These are phyloP conservation scores for Oceanodroma tethys DNA, from an alignment of 2,113 vertebrate genomes.

Conservation along the genomic window DNA sequence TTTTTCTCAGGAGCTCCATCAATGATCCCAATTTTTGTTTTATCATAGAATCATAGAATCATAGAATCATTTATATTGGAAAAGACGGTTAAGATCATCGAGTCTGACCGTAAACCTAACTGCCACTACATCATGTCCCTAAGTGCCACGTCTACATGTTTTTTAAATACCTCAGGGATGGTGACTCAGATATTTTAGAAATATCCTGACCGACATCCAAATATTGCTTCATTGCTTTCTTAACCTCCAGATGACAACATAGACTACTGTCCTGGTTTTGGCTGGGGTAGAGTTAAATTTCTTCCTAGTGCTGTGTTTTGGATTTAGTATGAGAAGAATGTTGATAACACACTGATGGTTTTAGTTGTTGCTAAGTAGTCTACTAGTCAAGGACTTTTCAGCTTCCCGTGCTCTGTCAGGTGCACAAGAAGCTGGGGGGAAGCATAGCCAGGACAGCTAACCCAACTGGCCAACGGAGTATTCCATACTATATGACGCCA, in stretches of 20 bases:
- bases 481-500: no score
- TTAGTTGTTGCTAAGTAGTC: no score
- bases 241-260: neutral
- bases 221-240: neutral
- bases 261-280: no score
- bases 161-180: neutral
- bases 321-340: no score
- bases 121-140: neutral
- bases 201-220: neutral
- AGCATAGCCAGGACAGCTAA: no score
- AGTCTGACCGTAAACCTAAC: neutral
- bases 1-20: neutral
- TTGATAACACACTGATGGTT: no score
- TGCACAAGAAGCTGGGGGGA: no score
- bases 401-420: no score
- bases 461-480: no score
- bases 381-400: no score
- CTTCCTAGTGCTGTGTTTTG: no score
- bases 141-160: rapidly evolving
- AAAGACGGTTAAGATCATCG: neutral
- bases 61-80: neutral
- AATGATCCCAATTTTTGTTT: neutral
- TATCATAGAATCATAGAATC: neutral
- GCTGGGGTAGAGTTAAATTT: no score
- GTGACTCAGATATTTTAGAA: neutral